phyloP scores from a whole-genome alignment of 2,113 vertebrate genomes.

The Microtus richardsoni region DNA sequence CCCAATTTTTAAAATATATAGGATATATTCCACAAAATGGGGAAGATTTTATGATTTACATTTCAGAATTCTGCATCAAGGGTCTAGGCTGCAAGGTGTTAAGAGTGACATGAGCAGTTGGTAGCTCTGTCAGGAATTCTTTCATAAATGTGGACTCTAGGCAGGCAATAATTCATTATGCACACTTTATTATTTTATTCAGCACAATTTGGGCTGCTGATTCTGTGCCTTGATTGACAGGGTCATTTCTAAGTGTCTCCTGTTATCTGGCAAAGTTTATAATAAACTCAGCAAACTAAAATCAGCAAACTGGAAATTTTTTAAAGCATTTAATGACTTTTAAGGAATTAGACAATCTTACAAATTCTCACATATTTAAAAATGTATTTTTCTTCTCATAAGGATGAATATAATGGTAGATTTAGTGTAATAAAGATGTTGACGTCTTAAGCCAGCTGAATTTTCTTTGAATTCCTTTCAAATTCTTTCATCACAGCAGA shows the following conservation, averaged over 20 bases:
- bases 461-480: conserved; percentile 42
- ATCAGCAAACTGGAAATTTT: neutral
- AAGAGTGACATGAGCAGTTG: neutral
- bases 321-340: neutral
- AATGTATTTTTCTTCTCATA: neutral
- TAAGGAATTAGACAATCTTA: conserved; percentile 23
- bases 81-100: neutral
- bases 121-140: neutral
- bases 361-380: neutral
- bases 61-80: neutral
- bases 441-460: neutral
- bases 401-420: neutral
- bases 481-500: neutral
- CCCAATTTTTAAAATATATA: neutral
- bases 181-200: neutral
- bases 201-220: neutral
- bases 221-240: neutral
- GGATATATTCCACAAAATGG: neutral
- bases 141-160: neutral
- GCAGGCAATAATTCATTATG: neutral
- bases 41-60: neutral
- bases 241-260: neutral
- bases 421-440: neutral
- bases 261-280: neutral
- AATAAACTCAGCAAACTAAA: conserved; percentile 6